phyloP scores from a whole-genome alignment of 2,888 invertebrate genomes.

The Andrena camellia region DNA sequence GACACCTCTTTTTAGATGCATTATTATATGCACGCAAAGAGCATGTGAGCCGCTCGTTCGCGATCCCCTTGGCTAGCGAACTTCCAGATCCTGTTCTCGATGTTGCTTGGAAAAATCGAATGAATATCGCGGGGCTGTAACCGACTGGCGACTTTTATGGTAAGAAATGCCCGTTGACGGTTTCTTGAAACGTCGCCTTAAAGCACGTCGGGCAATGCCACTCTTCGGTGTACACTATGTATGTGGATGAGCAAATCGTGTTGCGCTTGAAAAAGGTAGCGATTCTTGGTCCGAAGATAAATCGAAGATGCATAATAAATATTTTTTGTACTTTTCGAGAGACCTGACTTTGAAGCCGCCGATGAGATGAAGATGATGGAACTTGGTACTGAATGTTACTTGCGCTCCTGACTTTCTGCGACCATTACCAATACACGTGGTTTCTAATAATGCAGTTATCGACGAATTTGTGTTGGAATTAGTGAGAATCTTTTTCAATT shows the following conservation, averaged over 20 bases:
- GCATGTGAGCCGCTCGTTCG: slow-evolving; percentile 21
- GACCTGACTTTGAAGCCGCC: too few relatives aligned
- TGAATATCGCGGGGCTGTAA: slow-evolving; percentile 3
- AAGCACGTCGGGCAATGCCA: background rate
- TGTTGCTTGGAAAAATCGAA: slow-evolving; percentile 46
- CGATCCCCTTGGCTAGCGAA: slow-evolving; percentile 29
- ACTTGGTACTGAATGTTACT: too few relatives aligned
- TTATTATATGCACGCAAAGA: slow-evolving; percentile 62
- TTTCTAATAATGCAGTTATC: too few relatives aligned
- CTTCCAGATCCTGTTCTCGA: slow-evolving; percentile 56
- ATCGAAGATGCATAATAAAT: too few relatives aligned
- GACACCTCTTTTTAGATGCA: slow-evolving; percentile 59
- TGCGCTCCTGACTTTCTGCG: too few relatives aligned
- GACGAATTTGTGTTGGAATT: too few relatives aligned
- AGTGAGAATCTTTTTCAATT: too few relatives aligned
- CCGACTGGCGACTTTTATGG: slow-evolving; percentile 27
- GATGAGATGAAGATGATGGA: too few relatives aligned
- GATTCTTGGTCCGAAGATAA: too few relatives aligned
- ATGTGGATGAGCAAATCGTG: background rate
- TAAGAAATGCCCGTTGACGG: slow-evolving; percentile 21
- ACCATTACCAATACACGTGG: too few relatives aligned
- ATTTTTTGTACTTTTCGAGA: too few relatives aligned
- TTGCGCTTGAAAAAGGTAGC: too few relatives aligned
- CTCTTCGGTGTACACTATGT: background rate
- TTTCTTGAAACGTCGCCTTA: background rate